Conservation (phyloP, 2,888 invertebrate species). For the Papilio elwesi region DNA sequence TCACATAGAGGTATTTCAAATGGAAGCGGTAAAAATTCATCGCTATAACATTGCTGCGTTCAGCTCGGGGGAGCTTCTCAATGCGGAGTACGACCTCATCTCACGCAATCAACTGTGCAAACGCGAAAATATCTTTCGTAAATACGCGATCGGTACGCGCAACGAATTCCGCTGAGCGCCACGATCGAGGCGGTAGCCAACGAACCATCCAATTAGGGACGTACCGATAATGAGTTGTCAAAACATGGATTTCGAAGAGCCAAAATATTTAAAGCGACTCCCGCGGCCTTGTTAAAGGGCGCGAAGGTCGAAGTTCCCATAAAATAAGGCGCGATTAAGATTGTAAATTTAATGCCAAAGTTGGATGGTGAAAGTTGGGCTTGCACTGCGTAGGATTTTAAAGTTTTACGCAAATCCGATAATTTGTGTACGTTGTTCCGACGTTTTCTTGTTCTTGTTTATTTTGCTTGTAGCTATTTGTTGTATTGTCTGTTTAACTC, state of each 20-base stretch:
- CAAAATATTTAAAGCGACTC: conserved; percentile 45
- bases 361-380: conserved; percentile 78
- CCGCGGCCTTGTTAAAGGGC: conserved; percentile 49
- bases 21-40: conserved; percentile 5
- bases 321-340: conserved; percentile 46
- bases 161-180: conserved; percentile 60
- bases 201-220: conserved; percentile 76
- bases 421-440: conserved; percentile 65
- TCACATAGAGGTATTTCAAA: conserved; percentile 12
- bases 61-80: conserved; percentile 50
- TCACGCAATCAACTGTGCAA: conserved; percentile 72
- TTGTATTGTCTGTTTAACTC: conserved; percentile 14
- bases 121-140: conserved; percentile 75
- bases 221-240: conserved; percentile 81
- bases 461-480: conserved; percentile 18
- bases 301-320: conserved; percentile 54
- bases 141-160: conserved; percentile 66
- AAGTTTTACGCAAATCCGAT: conserved; percentile 75
- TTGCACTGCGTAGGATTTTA: conserved; percentile 73
- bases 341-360: conserved; percentile 72
- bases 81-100: conserved; percentile 62
- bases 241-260: conserved; percentile 69
- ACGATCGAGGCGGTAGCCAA: conserved; percentile 57
- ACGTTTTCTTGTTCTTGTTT: conserved; percentile 48
- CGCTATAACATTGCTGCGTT: neutral